Evolutionary conservation across 2,888 invertebrate genomes (phyloP).

Genomic region (Zhengitettix transpicula): DNA sequence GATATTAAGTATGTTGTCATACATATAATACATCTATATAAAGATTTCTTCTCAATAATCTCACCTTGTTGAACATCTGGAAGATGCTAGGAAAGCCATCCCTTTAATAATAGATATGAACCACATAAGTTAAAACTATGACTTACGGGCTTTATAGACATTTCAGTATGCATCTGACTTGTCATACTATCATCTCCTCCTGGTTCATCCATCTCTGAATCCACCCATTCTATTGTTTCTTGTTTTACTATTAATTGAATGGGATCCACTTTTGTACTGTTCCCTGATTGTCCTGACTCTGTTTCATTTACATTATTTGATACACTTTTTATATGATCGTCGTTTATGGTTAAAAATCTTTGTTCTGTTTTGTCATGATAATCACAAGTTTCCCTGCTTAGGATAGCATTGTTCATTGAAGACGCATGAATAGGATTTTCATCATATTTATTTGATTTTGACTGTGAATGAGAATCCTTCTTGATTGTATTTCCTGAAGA

Average conservation of each 20-base stretch:
- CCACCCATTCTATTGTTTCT: constrained; percentile 59
- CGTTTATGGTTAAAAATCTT: neutral
- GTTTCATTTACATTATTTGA: neutral
- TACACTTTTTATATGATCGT: neutral
- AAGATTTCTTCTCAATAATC: no score
- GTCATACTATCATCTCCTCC: constrained; percentile 26
- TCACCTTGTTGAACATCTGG: no score
- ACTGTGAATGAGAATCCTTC: neutral
- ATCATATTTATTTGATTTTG: neutral
- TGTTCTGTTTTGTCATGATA: neutral
- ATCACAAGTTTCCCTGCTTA: neutral
- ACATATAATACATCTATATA: no score
- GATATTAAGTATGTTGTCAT: no score
- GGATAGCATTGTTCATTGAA: neutral
- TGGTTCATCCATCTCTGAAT: constrained; percentile 35
- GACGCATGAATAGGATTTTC: neutral
- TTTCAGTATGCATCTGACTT: constrained; percentile 43
- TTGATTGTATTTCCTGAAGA: neutral
- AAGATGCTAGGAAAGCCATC: no score
- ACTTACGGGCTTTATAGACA: constrained; percentile 49
- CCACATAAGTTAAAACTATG: no score
- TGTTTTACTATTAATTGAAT: constrained; percentile 29
- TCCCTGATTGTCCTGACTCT: neutral
- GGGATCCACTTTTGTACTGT: neutral
- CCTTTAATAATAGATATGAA: no score